These are phyloP conservation scores for Eutolmus rufibarbis DNA, from an alignment of 2,888 invertebrate genomes.

Conservation along the genomic window DNA sequence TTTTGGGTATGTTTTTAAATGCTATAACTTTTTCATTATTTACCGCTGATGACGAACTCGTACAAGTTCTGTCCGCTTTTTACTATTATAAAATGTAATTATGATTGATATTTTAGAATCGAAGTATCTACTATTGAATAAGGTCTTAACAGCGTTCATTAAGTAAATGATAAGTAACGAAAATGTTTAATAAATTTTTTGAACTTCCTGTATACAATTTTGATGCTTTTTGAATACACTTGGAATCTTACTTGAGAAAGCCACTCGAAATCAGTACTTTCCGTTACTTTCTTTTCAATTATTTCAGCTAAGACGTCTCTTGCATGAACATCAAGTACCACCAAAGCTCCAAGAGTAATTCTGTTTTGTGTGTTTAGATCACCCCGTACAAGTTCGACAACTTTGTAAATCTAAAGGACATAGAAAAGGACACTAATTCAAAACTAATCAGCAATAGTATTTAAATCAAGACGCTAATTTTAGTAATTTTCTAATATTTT, in stretches of 20 bases:
- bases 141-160: too few relatives aligned
- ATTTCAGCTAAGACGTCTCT: constrained; percentile 82
- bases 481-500: too few relatives aligned
- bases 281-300: constrained; percentile 70
- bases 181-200: neutral
- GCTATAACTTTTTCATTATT: too few relatives aligned
- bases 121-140: too few relatives aligned
- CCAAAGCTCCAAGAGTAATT: constrained; percentile 87
- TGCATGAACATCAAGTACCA: constrained; percentile 92
- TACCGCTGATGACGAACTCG: too few relatives aligned
- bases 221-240: neutral
- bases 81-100: too few relatives aligned
- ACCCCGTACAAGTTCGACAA: constrained; percentile 88
- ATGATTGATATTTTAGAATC: too few relatives aligned
- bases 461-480: too few relatives aligned
- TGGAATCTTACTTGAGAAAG: constrained; percentile 68
- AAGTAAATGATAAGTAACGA: too few relatives aligned
- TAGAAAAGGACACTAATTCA: neutral
- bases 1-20: too few relatives aligned
- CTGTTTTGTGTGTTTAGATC: constrained; percentile 84
- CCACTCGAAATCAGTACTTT: constrained; percentile 90
- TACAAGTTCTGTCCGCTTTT: too few relatives aligned
- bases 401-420: constrained; percentile 69
- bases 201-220: neutral
- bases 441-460: neutral